Evolutionary conservation across 2,888 invertebrate genomes (phyloP).

Genomic region (Tridacna crocea): DNA sequence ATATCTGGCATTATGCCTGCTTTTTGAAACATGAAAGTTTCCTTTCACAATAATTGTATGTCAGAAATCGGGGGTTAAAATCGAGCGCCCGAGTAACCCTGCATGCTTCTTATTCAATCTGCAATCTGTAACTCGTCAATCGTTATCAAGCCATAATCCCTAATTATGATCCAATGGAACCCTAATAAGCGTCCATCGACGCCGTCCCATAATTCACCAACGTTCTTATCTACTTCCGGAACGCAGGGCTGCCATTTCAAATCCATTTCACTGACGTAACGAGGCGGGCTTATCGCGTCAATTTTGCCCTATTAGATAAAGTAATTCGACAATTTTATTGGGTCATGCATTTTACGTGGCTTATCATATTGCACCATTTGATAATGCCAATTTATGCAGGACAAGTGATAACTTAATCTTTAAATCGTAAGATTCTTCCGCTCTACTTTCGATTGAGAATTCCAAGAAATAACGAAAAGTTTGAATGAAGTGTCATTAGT

Average conservation of each 20-base stretch:
- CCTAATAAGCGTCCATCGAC: slow-evolving; percentile 36
- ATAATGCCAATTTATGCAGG: no score
- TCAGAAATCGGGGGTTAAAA: no score
- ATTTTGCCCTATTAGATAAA: slow-evolving; percentile 34
- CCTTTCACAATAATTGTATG: no score
- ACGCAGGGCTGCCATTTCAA: slow-evolving; percentile 24
- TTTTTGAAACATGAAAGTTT: no score
- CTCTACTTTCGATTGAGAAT: no score
- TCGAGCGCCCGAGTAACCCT: not conserved
- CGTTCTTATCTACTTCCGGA: slow-evolving; percentile 14
- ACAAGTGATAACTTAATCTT: no score
- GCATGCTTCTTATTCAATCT: not conserved
- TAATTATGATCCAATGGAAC: slow-evolving; percentile 28
- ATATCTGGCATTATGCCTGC: no score
- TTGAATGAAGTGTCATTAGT: no score
- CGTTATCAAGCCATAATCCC: slow-evolving; percentile 19
- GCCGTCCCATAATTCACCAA: slow-evolving; percentile 40
- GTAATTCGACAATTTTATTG: slow-evolving; percentile 30
- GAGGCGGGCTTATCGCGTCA: slow-evolving; percentile 28
- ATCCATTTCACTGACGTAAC: slow-evolving; percentile 20
- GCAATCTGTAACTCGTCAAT: slow-evolving; percentile 22
- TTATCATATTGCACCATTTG: not conserved
- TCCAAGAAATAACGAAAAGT: no score
- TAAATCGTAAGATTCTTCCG: no score
- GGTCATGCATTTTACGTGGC: slow-evolving; percentile 11